phyloP scores from a whole-genome alignment of 2,888 invertebrate species.

The Reticulitermes lucifugus region DNA sequence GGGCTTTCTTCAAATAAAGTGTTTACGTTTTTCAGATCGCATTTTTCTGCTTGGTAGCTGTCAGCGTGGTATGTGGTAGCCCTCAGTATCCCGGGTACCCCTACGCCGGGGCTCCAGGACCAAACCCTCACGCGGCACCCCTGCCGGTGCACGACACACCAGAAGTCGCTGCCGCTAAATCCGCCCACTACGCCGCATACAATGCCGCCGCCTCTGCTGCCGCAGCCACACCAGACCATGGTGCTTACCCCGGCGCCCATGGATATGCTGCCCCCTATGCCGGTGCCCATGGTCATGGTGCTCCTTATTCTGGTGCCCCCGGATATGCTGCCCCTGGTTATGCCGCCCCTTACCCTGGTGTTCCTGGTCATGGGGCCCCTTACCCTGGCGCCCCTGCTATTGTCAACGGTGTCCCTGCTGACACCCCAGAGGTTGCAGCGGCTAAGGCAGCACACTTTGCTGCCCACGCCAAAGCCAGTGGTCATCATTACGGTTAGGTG shows the following conservation, averaged over 20 bases:
- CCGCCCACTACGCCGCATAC: conserved; percentile 61
- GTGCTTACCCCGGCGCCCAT: not conserved
- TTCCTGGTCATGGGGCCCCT: not conserved
- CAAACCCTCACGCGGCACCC: not conserved
- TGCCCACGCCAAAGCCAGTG: not conserved
- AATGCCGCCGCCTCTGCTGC: conserved; percentile 29
- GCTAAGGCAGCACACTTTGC: conserved; percentile 24
- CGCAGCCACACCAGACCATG: conserved; percentile 24
- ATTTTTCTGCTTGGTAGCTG: not conserved
- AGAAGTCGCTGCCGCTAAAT: conserved; percentile 67
- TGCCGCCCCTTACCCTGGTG: not conserved
- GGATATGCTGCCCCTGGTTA: not conserved
- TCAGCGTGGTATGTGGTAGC: not conserved
- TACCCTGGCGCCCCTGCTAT: conserved; percentile 49
- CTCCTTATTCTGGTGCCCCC: conserved; percentile 49
- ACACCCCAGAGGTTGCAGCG: conserved; percentile 5
- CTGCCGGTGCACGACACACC: conserved; percentile 57
- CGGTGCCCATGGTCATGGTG: not conserved
- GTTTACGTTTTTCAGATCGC: not conserved
- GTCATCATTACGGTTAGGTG: not conserved
- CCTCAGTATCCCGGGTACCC: conserved; percentile 14
- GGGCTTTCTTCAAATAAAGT: too few relatives aligned
- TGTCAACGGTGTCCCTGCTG: not conserved
- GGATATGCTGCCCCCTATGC: not conserved
- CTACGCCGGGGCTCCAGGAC: not conserved